Conservation (phyloP, 2,113 vertebrate genomes). For the Ginglymostoma cirratum region DNA sequence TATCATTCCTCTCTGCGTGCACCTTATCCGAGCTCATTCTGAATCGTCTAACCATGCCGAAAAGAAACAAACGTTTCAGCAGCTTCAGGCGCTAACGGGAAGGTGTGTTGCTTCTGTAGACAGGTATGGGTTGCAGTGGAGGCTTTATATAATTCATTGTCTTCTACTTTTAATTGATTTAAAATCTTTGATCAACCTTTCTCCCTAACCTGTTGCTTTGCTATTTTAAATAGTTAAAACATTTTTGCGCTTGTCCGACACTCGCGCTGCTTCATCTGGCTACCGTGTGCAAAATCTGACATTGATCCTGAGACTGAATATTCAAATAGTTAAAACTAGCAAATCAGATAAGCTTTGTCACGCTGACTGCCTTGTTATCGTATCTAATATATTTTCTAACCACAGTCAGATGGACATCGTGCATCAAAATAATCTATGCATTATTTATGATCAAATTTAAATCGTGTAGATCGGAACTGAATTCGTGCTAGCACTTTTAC, state of each 20-base stretch:
- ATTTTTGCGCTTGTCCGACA: neutral
- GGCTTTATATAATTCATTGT: neutral
- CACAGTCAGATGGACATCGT: neutral
- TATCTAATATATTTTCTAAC: neutral
- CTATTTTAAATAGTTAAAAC: neutral
- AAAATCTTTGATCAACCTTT: neutral
- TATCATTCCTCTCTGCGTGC: neutral
- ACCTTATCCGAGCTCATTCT: neutral
- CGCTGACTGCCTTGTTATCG: neutral
- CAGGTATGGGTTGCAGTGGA: neutral
- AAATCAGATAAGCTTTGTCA: constrained; percentile 4
- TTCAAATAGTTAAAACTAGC: neutral
- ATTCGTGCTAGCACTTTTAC: neutral
- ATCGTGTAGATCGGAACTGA: neutral
- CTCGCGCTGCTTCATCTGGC: neutral
- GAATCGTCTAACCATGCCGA: neutral
- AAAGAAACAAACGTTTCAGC: neutral
- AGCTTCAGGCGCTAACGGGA: neutral
- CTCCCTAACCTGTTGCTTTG: neutral
- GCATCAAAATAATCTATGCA: neutral
- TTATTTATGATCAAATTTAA: neutral
- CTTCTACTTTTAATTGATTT: neutral
- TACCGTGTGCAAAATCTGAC: neutral
- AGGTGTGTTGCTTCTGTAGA: neutral
- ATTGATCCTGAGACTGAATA: neutral